These are phyloP conservation scores for Balaeniceps rex DNA, from an alignment of 2,113 vertebrate species.

Conservation along the genomic window DNA sequence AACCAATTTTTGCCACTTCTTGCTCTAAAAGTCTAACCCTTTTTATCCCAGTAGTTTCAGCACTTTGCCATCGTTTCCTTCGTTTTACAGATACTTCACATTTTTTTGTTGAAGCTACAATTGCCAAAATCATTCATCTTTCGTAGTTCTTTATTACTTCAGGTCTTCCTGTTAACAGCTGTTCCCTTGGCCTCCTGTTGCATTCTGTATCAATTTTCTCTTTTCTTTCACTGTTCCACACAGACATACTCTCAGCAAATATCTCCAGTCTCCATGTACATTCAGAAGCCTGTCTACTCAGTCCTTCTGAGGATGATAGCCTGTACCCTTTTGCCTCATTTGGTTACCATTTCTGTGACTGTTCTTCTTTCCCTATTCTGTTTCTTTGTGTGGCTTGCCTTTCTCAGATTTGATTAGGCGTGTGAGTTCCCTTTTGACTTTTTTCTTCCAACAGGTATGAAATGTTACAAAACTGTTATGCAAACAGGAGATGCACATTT, in stretches of 20 bases:
- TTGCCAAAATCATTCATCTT: background rate
- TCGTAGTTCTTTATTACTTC: background rate
- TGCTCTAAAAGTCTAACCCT: background rate
- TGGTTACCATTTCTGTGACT: background rate
- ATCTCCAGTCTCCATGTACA: background rate
- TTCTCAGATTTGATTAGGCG: background rate
- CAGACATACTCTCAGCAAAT: background rate
- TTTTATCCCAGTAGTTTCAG: background rate
- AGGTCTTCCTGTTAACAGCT: background rate
- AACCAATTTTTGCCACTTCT: background rate
- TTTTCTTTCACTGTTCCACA: background rate
- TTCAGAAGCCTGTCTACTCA: background rate
- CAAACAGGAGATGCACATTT: background rate
- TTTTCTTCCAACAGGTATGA: background rate
- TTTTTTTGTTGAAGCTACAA: background rate
- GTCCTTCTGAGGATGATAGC: background rate
- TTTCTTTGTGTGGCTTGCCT: background rate
- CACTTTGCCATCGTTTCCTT: background rate
- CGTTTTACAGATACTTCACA: background rate
- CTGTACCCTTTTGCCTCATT: background rate
- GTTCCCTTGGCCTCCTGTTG: background rate
- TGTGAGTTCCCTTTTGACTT: background rate
- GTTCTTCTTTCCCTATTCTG: background rate
- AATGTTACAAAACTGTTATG: background rate
- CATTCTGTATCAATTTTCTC: background rate